Base-by-base conservation (phyloP, 2,113 vertebrate species). In the Ornithorhynchus anatinus region DNA sequence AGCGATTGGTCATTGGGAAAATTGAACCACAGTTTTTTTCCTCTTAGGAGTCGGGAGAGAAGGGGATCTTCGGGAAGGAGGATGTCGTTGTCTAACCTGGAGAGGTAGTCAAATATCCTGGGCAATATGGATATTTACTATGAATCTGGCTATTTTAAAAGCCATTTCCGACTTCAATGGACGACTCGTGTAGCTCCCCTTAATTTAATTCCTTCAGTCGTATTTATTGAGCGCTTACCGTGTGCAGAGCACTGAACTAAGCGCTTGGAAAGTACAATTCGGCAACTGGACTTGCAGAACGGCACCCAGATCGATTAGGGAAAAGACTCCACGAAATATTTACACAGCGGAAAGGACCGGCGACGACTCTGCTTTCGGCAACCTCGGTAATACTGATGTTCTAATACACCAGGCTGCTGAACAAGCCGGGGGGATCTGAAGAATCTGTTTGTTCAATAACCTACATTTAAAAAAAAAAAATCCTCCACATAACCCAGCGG, bases 381-480 rank as follows among this genome's bases (percentile, higher is more conserved):
- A 29, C 39, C 10, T 3, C 4, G 72, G 31, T 40, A 53, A 77
- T 17, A 74, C 7, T 64, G 57, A 50, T 39, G 7, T 51, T 25
- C 27, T 31, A 70, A 57, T 13, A 33, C 8, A 44, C 42, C 27
- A 48, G 15, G 69, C 57, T 58, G 52, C 42, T 64, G 27, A 17
- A 59, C 36, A 60, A 45, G 20, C 7, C 43, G 5, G 20, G 47
- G 56, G 19, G 40, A 60, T 53, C 37, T 59, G n/a, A 20, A 12
- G 14, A 6, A 13, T 37, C 60, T 82, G 69, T 64, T 67, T 67
- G 16, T 16, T 70, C 48, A 47, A 47, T 48, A 59, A 43, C 17
- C 3, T 59, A 58, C 27, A 29, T 13, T 64, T 50, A 59, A n/a
- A 32, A n/a, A 59, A n/a, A 32, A n/a, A 44, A 65, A 68, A 58